phyloP scores from a whole-genome alignment of 1,140 invertebrate species.

The Dendrolimus kikuchii region DNA sequence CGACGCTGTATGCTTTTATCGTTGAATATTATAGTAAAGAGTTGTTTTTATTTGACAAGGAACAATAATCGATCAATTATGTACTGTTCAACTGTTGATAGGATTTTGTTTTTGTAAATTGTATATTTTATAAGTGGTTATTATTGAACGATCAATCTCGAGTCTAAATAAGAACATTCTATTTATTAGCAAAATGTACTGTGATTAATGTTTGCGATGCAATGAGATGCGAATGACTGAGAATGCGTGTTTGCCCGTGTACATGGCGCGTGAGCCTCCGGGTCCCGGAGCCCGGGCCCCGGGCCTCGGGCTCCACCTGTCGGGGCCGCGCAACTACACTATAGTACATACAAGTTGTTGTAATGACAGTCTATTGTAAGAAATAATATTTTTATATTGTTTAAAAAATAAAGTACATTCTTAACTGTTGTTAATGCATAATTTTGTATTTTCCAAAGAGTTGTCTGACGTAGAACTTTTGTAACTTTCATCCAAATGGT shows the following conservation, averaged over 20 bases:
- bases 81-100: conserved; percentile 43
- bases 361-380: conserved; percentile 50
- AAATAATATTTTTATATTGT: conserved; percentile 70
- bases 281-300: background rate
- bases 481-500: conserved; percentile 55
- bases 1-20: conserved; percentile 49
- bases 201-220: conserved; percentile 35
- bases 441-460: conserved; percentile 52
- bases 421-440: conserved; percentile 52
- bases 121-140: conserved; percentile 66
- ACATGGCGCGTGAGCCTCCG: conserved; percentile 8
- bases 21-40: conserved; percentile 42
- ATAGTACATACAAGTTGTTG: conserved; percentile 33
- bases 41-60: conserved; percentile 37
- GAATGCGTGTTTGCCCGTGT: conserved; percentile 4
- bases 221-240: too few species aligned
- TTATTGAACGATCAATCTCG: conserved; percentile 38
- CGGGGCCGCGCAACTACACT: conserved; percentile 7
- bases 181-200: conserved; percentile 62
- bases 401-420: conserved; percentile 60
- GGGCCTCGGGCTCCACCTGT: background rate
- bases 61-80: conserved; percentile 44
- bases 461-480: conserved; percentile 31
- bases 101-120: conserved; percentile 58
- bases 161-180: conserved; percentile 49